Conservation (phyloP, 2,888 invertebrate species). For the Tetheella fluctuosa region DNA sequence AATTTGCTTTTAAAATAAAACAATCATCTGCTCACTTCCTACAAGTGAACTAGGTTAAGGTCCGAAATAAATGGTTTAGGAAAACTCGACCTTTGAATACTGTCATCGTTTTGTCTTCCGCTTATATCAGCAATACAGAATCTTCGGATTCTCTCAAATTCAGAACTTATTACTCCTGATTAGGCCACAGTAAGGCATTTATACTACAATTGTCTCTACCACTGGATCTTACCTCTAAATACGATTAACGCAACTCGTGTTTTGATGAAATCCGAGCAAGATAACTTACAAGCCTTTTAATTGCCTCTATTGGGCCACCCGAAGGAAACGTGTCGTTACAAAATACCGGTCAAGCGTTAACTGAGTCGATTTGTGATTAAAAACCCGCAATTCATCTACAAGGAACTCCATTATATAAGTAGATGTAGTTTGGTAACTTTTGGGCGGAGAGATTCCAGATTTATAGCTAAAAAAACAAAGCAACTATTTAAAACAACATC, state of each 20-base stretch:
- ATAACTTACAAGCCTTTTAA: not conserved
- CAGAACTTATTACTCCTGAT: no score
- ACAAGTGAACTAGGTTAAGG: not conserved
- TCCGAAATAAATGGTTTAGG: not conserved
- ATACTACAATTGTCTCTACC: no score
- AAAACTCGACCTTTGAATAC: not conserved
- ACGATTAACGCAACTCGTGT: not conserved
- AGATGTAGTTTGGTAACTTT: no score
- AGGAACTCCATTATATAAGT: no score
- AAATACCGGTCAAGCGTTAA: not conserved
- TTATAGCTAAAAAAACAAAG: not conserved
- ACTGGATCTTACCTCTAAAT: no score
- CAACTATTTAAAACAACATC: not conserved
- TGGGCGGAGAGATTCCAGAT: not conserved
- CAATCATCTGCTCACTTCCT: not conserved
- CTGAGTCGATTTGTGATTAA: not conserved
- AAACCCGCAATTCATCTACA: no score
- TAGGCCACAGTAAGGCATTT: no score
- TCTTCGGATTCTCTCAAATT: no score
- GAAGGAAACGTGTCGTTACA: not conserved
- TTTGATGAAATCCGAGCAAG: not conserved
- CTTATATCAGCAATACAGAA: not conserved
- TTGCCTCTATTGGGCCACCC: no score
- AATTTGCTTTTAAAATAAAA: not conserved
- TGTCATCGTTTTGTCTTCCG: not conserved